phyloP scores from a whole-genome alignment of 1,140 invertebrate genomes.

The Micrasema minimum region DNA sequence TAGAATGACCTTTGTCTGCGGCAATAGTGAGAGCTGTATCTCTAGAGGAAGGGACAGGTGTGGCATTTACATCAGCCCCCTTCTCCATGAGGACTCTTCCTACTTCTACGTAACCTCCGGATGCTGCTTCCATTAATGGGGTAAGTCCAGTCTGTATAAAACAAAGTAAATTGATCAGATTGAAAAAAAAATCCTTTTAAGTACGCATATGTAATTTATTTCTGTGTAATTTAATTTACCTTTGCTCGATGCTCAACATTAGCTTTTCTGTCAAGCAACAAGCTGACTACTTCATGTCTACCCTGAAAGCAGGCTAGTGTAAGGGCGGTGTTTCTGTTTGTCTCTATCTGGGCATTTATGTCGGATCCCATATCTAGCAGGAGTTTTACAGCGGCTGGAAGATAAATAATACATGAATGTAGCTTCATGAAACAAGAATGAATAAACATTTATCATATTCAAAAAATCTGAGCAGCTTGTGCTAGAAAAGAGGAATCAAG shows the following conservation, averaged over 20 bases:
- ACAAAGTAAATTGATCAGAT: background rate
- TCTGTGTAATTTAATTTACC: constrained; percentile 61
- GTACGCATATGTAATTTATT: background rate
- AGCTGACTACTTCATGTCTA: constrained; percentile 95
- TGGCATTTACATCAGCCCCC: constrained; percentile 98
- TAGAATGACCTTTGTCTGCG: constrained; percentile 97
- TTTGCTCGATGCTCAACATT: constrained; percentile 99
- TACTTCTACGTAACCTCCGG: constrained; percentile 98
- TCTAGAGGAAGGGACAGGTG: constrained; percentile 95
- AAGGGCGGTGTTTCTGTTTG: constrained; percentile 97
- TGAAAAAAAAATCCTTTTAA: too few species aligned
- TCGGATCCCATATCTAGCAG: constrained; percentile 98
- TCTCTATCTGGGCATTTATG: constrained; percentile 99
- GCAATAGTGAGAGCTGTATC: constrained; percentile 99
- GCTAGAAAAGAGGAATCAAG: too few species aligned
- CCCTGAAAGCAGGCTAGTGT: constrained; percentile 99
- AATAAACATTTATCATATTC: too few species aligned
- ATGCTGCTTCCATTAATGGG: constrained; percentile 99
- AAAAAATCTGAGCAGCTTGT: too few species aligned
- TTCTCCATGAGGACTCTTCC: constrained; percentile 95
- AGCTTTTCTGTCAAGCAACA: constrained; percentile 95
- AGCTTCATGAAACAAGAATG: too few species aligned
- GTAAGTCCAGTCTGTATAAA: constrained; percentile 88
- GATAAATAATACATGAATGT: too few species aligned
- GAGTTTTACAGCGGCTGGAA: constrained; percentile 81